phyloP scores from a whole-genome alignment of 2,888 invertebrate genomes.

The Trissolcus japonicus region DNA sequence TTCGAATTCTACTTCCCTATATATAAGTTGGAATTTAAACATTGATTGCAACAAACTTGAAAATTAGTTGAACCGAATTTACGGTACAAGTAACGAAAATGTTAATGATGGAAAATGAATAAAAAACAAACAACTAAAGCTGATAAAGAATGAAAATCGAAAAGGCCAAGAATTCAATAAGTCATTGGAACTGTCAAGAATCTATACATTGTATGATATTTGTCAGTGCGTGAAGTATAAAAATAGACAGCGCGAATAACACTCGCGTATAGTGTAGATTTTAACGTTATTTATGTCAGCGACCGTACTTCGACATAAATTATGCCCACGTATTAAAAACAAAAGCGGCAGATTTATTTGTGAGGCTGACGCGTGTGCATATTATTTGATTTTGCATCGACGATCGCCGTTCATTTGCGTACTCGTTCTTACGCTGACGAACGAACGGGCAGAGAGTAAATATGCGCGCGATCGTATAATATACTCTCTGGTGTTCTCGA shows the following conservation, averaged over 20 bases:
- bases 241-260: slow-evolving; percentile 23
- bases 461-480: slow-evolving; percentile 17
- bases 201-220: not conserved
- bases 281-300: slow-evolving; percentile 38
- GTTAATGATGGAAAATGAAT: no score
- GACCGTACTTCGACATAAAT: slow-evolving; percentile 25
- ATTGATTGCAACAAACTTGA: no score
- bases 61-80: no score
- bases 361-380: slow-evolving; percentile 27
- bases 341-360: slow-evolving; percentile 32
- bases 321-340: slow-evolving; percentile 38
- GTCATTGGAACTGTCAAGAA: no score
- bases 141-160: not conserved
- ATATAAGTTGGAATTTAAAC: no score
- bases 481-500: slow-evolving; percentile 10
- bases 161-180: not conserved
- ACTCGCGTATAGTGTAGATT: slow-evolving; percentile 7
- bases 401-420: slow-evolving; percentile 45
- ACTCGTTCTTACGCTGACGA: slow-evolving; percentile 35
- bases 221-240: not conserved
- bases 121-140: no score
- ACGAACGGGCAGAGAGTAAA: slow-evolving; percentile 7
- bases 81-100: no score
- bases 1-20: no score
- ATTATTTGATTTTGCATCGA: slow-evolving; percentile 35